Evolutionary conservation across 2,113 vertebrate species (phyloP), one percentile per base, ranked within the genome.

Genomic region (Piprites chloris): DNA sequence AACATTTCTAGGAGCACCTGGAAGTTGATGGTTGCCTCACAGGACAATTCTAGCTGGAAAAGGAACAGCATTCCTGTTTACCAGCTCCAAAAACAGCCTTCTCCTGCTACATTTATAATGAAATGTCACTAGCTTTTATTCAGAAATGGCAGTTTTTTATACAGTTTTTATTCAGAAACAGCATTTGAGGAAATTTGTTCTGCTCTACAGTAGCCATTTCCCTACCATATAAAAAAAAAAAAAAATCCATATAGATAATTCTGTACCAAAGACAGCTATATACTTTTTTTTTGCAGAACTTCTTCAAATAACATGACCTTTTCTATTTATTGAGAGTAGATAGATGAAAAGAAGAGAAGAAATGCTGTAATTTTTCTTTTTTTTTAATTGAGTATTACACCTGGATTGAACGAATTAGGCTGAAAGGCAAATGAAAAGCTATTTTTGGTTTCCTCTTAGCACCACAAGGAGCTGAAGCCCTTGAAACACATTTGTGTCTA

Each of bases 361-460:
- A 61, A 52, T 35, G 23, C 1, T 50, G 19, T 35, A 55, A 67
- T 79, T 73, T 52, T 12, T 16, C 56, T 87, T 18, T 42, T 28
- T 69, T 15, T 46, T 27, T 69, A 76, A 14, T 85, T 90, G 35
- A 86, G 9, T 33, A 26, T 75, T 87, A 12, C 66, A 96, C 78
- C 85, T 89, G 62, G 47, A 67, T 20, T 71, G 83, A 85, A 44
- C 2, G 1, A 93, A 82, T 66, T 65, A 83, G 55, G 19, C 32
- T 76, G 22, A 61, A 59, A 82, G n/a, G 73, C 27, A 91, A 96
- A 92, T 15, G 2, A 87, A 82, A 95, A 77, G 15, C 14, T 94
- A 80, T 82, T 95, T 94, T 96, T 66, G 32, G 83, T 89, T 71
- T 90, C 66, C 41, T 69, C 78, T 85, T 46, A 56, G 73, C 71